Conservation (phyloP, 2,888 invertebrate genomes). For the Papilio demoleus region DNA sequence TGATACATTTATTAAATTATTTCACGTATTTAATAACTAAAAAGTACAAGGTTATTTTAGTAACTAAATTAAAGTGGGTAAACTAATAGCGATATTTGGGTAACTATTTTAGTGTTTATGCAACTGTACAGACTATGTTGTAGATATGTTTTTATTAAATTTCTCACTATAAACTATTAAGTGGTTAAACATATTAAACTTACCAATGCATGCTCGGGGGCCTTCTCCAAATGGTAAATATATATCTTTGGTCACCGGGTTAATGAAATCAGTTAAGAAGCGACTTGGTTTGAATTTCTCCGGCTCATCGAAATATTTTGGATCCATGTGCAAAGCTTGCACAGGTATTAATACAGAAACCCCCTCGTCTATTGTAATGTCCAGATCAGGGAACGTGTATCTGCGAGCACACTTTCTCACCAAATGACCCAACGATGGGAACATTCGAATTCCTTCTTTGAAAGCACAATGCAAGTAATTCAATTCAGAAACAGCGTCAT, state of each 20-base stretch:
- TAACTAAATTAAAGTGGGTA: too few species aligned
- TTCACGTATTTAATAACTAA: too few species aligned
- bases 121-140: too few species aligned
- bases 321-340: conserved; percentile 66
- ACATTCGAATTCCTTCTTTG: conserved; percentile 64
- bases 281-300: conserved; percentile 59
- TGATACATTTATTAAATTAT: too few species aligned
- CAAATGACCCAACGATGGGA: conserved; percentile 60
- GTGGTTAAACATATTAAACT: too few species aligned
- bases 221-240: conserved; percentile 68
- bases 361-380: conserved; percentile 61
- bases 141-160: too few species aligned
- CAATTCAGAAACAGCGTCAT: conserved; percentile 64
- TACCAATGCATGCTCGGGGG: conserved; percentile 66
- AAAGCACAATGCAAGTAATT: conserved; percentile 56
- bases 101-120: too few species aligned
- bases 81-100: too few species aligned
- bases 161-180: too few species aligned
- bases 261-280: conserved; percentile 50
- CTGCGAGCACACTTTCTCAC: conserved; percentile 57
- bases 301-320: conserved; percentile 63
- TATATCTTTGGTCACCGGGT: conserved; percentile 49
- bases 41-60: too few species aligned
- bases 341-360: conserved; percentile 63
- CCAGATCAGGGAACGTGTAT: conserved; percentile 53